Base-by-base conservation (phyloP, 2,888 invertebrate species). In the Augiades crinisus region DNA sequence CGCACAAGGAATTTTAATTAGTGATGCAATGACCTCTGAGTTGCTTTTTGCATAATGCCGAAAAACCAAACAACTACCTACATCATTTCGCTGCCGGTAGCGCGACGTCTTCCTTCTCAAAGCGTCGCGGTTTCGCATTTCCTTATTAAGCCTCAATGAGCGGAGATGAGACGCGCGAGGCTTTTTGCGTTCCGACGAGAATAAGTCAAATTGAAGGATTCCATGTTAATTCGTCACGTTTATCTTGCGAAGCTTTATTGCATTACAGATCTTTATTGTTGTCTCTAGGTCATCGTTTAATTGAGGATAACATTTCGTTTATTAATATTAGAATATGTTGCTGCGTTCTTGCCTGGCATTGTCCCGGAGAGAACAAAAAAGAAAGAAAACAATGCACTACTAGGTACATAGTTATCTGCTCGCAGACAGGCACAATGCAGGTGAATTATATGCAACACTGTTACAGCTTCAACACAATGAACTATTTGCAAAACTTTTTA, bases 1-100 rank as follows among this genome's bases (percentile, higher is more conserved):
- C 56, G 57, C 67, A 57, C 59, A 53, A 62, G 60, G 76, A 78
- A 78, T 81, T 65, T 74, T 75, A 78, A 82, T 78, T 70, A 70
- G 62, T 81, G 78, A 82, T 78, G 81, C 76, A 80, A 78, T 74
- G 73, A 76, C 74, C 77, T 80, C 72, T 67, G 68, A n/a, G 33
- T 19, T 17, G 45, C 44, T 40, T 52, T 46, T 52, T 45, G 45
- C 45, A 45, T 45, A 38, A 16, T n/a, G 22, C 19, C 38, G 13
- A 52, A 52, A 46, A 52, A 40, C 34, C 14, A 8, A 13, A 8
- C 40, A 1, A 30, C 22, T 33, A 22, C 49, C 22, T 33, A 22
- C 49, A 38, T 38, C 51, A 44, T 10, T 27, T 16, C 38, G 34
- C 10, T 37, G 37, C 14, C 51, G 44, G 37, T n/a, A 44, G 44